Evolutionary conservation across 2,113 vertebrate genomes (phyloP).

Genomic region (Dendropsophus ebraccatus): DNA sequence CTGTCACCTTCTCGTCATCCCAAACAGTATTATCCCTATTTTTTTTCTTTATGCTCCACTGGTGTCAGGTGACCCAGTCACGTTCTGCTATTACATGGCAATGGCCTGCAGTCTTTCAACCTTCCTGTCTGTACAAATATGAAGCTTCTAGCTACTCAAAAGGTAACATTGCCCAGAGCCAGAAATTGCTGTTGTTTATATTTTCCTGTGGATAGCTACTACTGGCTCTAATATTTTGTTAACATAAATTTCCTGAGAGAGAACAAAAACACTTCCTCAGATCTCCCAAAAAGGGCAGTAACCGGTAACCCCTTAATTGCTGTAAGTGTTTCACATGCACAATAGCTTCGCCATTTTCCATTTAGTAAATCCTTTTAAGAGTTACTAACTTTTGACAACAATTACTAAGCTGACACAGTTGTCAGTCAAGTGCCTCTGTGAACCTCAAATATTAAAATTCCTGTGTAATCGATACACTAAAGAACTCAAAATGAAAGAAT

Average conservation of each 20-base stretch:
- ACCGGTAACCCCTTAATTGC: conserved; percentile 43
- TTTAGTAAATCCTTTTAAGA: conserved; percentile 15
- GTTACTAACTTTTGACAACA: not conserved
- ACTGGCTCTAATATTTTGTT: conserved; percentile 45
- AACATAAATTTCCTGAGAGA: conserved; percentile 46
- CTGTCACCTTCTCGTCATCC: conserved; percentile 24
- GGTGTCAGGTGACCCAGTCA: conserved; percentile 52
- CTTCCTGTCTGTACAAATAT: conserved; percentile 25
- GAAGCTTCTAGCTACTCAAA: conserved; percentile 16
- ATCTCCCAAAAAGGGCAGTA: conserved; percentile 29
- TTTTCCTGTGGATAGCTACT: conserved; percentile 55
- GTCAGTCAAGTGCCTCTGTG: not conserved
- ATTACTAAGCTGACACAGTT: not conserved
- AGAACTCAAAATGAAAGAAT: too few species aligned
- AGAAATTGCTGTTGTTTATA: conserved; percentile 21
- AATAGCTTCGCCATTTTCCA: not conserved
- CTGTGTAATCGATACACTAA: not conserved
- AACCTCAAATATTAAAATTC: not conserved
- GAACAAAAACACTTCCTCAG: conserved; percentile 54
- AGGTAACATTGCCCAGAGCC: conserved; percentile 32
- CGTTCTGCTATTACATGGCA: conserved; percentile 32
- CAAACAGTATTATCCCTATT: conserved; percentile 23
- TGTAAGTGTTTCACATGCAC: conserved; percentile 10
- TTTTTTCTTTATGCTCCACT: conserved; percentile 41
- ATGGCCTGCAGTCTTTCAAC: conserved; percentile 44